Evolutionary conservation across 2,797 vertebrate genomes (phyloP).

Genomic region (Cuculus canorus): DNA sequence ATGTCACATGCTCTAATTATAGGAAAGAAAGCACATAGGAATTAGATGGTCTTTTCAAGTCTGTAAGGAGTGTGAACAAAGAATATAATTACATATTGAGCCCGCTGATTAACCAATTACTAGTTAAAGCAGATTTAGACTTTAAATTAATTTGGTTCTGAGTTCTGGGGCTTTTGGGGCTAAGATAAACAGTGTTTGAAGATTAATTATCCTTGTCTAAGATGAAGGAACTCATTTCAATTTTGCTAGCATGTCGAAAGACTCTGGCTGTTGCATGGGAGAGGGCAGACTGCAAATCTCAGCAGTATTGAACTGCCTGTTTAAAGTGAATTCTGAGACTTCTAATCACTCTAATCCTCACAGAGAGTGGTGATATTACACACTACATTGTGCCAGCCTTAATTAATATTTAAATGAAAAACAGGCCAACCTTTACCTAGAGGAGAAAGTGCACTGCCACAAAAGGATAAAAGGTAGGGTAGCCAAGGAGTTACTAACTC

Average conservation of each 20-base stretch:
- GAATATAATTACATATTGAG: slow-evolving; percentile 80
- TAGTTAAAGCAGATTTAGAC: slow-evolving; percentile 81
- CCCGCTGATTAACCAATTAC: slow-evolving; percentile 81
- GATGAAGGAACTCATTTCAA: slow-evolving; percentile 77
- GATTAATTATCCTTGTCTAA: slow-evolving; percentile 80
- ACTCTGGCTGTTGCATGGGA: slow-evolving; percentile 31
- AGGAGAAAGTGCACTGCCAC: slow-evolving; percentile 16
- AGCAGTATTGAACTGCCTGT: slow-evolving; percentile 51
- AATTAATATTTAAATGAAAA: slow-evolving; percentile 71
- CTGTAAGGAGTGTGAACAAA: slow-evolving; percentile 76
- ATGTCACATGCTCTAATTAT: slow-evolving; percentile 76
- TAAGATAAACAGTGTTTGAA: slow-evolving; percentile 82
- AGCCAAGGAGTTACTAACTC: background rate
- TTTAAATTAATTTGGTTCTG: slow-evolving; percentile 82
- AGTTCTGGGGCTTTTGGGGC: slow-evolving; percentile 74
- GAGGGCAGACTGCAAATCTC: slow-evolving; percentile 54
- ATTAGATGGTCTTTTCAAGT: slow-evolving; percentile 81
- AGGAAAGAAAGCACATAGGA: slow-evolving; percentile 75
- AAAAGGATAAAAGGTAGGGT: slow-evolving; percentile 8
- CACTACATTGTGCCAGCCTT: slow-evolving; percentile 37
- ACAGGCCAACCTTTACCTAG: slow-evolving; percentile 53
- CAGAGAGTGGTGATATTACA: slow-evolving; percentile 30
- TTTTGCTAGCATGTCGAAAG: slow-evolving; percentile 62
- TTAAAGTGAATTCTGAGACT: slow-evolving; percentile 63
- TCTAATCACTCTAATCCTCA: slow-evolving; percentile 60